These are phyloP conservation scores for Molorchus minor DNA, from an alignment of 2,888 invertebrate species.

Conservation along the genomic window DNA sequence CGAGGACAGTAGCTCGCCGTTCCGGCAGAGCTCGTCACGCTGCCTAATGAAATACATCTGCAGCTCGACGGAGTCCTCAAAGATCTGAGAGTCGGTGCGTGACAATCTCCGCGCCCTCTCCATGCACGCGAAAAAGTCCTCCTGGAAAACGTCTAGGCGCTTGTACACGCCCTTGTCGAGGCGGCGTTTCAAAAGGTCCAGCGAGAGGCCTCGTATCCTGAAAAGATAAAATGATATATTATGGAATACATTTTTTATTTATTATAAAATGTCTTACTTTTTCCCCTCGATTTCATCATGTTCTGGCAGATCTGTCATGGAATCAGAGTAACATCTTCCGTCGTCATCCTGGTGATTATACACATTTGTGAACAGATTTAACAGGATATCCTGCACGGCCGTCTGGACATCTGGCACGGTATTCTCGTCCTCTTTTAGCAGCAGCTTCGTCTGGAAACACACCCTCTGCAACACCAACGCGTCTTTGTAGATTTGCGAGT, in stretches of 20 bases:
- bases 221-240: constrained; percentile 33
- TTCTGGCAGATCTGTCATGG: constrained; percentile 92
- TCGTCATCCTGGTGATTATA: constrained; percentile 98
- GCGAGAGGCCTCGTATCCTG: constrained; percentile 83
- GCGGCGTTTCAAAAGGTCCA: constrained; percentile 92
- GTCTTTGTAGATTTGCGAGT: constrained; percentile 97
- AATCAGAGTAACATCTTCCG: constrained; percentile 95
- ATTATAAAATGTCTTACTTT: constrained; percentile 64
- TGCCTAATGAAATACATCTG: constrained; percentile 90
- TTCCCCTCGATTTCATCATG: constrained; percentile 79
- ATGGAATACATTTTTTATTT: background rate
- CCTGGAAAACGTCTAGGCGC: constrained; percentile 94
- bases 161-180: constrained; percentile 92
- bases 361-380: constrained; percentile 90
- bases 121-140: constrained; percentile 93
- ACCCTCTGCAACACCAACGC: constrained; percentile 91
- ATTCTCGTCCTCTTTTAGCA: constrained; percentile 82
- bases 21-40: constrained; percentile 76
- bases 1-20: constrained; percentile 81
- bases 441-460: constrained; percentile 90
- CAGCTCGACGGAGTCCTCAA: constrained; percentile 94
- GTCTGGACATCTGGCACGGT: constrained; percentile 89
- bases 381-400: constrained; percentile 89
- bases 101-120: constrained; percentile 88
- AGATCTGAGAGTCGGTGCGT: constrained; percentile 88